A percentile compares a stretch with the other conserved stretches of the same genome.
Conservation (phyloP, 2,113 vertebrate species). For the Zapornia atra region DNA sequence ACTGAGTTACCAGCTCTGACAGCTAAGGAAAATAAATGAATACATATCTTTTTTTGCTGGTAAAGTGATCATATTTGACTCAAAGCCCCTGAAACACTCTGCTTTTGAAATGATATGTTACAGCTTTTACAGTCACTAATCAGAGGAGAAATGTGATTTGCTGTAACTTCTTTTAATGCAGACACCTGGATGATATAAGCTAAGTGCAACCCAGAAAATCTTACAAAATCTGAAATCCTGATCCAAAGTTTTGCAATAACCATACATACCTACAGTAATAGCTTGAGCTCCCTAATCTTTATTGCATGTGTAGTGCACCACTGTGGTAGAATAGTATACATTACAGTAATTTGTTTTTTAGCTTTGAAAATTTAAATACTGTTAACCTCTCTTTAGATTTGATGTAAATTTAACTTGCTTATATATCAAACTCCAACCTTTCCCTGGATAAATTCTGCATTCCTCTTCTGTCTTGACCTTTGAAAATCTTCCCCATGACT, state of each 20-base stretch:
- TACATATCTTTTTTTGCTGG: neutral
- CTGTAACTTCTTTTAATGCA: neutral
- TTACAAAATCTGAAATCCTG: neutral
- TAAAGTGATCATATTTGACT: slow-evolving; percentile 42
- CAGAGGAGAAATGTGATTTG: neutral
- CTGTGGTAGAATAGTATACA: neutral
- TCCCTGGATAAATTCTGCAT: slow-evolving; percentile 38
- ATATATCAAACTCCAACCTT: neutral
- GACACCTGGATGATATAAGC: neutral
- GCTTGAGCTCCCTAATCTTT: neutral
- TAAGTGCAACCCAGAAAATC: neutral
- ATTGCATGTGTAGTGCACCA: neutral
- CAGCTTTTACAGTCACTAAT: neutral
- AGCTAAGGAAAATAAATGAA: neutral
- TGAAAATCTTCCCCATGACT: slow-evolving; percentile 52
- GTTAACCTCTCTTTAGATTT: neutral
- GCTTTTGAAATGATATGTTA: neutral
- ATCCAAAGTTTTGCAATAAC: neutral
- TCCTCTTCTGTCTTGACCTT: slow-evolving; percentile 51
- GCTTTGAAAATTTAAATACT: neutral
- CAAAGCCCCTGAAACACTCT: neutral
- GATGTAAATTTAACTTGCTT: slow-evolving; percentile 10
- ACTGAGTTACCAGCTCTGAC: slow-evolving; percentile 37
- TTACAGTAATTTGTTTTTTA: neutral
- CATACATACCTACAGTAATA: neutral